Base-by-base conservation (phyloP, 2,113 vertebrate species). In the Gopherus evgoodei region DNA sequence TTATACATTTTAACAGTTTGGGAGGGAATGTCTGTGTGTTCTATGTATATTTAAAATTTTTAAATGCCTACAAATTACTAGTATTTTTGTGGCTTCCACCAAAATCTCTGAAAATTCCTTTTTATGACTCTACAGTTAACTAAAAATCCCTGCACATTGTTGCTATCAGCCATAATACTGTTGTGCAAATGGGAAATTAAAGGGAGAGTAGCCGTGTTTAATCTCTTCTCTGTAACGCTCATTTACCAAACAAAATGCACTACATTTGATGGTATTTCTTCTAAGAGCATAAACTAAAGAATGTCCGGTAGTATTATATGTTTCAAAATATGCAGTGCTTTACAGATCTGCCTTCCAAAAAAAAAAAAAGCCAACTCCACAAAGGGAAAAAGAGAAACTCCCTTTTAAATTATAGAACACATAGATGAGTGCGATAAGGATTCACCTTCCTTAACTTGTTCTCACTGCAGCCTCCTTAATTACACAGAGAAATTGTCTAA, bases 391-490 rank as follows among this genome's bases (percentile, higher is more conserved):
- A 17, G 9, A 59, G n/a, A 31, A 27, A 24, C 42, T 88, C 44
- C 29, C 2, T 1, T 87, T 93, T 91, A 83, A 25, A 81, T 59
- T 56, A 1, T 47, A 47, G 17, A 78, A 5, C 80, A 4, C 81
- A 52, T 25, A 12, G n/a, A 38, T 56, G 31, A 84, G 69, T 53
- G 82, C 59, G n/a, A 52, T 0, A 0, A 49, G 82, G 24, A 35
- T 6, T 24, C 25, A 75, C 1, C 25, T 80, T 91, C 24, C 25
- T 42, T 4, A 0, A 3, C 13, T 65, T 1, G 2, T 29, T 81
- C 89, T 69, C 80, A 5, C 91, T 91, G 12, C 42, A 8, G 5
- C 65, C 81, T 49, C 38, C 56, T 92, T 84, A 81, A 83, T 91
- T 91, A 53, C 52, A 13, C 11, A 11, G 12, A 21, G n/a, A 11